Evolutionary conservation across 2,888 invertebrate genomes (phyloP), one percentile per base, ranked within the genome.

Genomic region (Neoitamus cyanurus): DNA sequence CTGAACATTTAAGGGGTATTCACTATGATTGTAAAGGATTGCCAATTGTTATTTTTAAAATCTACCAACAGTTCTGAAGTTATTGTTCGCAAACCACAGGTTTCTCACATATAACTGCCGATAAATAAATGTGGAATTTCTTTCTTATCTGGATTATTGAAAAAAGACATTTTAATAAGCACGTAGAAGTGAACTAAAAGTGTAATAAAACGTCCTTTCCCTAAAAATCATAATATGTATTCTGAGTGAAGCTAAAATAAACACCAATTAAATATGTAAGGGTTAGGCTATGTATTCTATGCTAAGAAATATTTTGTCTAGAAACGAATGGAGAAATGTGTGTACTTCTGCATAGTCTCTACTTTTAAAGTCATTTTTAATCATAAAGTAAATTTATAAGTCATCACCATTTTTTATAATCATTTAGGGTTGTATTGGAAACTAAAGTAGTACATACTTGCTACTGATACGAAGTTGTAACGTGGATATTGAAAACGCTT

Each of bases 251-350:
- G 78, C 58, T 46, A 78, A 78, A 48, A 5, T 31, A 48, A 78
- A 78, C 78, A 78, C 78, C 78, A 78, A 78, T 31, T 78, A 78
- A 58, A 28, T 58, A 9, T 25, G 15, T 78, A 78, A 78, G 48
- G n/a, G 31, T 13, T 58, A 15, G 31, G 48, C 9, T 28, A 9
- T 15, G 46, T 36, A 20, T 73, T 25, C 15, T 28, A 58, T 9
- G 11, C 3, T 75, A 75, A 75, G 75, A 75, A 20, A 37, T 30
- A 25, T 20, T 15, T 58, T 58, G 58, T 25, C 25, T 48, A 20
- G 20, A 48, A 48, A 25, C 20, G 20, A n/a, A 15, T 2, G 9
- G 7, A 20, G 9, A 48, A 20, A 48, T n/a, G 20, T 20, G 7
- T 48, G n/a, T n/a, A 48, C 48, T 48, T 1, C 9, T 9, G 9